A percentile compares a stretch with the other conserved stretches of the same genome.
These are phyloP conservation scores for Epinephelus cyanopodus DNA, from an alignment of 2,113 vertebrate genomes.

Conservation along the genomic window DNA sequence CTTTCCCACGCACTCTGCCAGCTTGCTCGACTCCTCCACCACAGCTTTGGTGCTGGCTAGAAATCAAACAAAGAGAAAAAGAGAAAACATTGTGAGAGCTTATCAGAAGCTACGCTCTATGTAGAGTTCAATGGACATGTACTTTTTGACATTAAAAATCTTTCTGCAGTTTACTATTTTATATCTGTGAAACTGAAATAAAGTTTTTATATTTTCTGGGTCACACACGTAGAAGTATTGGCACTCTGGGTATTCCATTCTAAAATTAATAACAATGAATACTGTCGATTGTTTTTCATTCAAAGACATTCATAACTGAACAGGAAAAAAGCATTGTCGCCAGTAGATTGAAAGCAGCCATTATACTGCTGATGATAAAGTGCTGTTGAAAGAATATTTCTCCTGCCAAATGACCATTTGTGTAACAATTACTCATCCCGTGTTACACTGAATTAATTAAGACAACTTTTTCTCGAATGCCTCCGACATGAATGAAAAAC, in stretches of 20 bases:
- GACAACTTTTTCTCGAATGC: too few species aligned
- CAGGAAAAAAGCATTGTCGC: not conserved
- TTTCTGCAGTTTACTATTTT: not conserved
- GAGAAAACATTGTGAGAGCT: conserved; percentile 1
- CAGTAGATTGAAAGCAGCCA: not conserved
- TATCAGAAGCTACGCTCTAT: not conserved
- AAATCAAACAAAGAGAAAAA: conserved; percentile 30
- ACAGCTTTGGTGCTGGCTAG: conserved; percentile 94
- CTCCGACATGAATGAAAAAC: too few species aligned
- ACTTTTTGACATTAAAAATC: not conserved
- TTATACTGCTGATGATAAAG: too few species aligned
- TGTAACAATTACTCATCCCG: too few species aligned
- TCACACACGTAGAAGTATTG: not conserved
- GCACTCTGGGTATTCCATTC: not conserved
- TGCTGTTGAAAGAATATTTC: not conserved
- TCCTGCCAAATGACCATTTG: too few species aligned
- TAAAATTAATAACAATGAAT: not conserved
- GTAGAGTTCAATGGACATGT: not conserved
- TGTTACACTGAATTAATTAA: too few species aligned
- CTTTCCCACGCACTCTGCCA: conserved; percentile 98
- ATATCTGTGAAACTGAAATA: not conserved
- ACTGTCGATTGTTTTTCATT: not conserved
- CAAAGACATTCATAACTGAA: not conserved
- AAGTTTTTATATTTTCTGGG: not conserved
- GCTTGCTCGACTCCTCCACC: conserved; percentile 97